A percentile compares a stretch with the other conserved stretches of the same genome.
phyloP scores from a whole-genome alignment of 37 sponge, comb jelly and placozoan species.

The Halichondria panicea region DNA sequence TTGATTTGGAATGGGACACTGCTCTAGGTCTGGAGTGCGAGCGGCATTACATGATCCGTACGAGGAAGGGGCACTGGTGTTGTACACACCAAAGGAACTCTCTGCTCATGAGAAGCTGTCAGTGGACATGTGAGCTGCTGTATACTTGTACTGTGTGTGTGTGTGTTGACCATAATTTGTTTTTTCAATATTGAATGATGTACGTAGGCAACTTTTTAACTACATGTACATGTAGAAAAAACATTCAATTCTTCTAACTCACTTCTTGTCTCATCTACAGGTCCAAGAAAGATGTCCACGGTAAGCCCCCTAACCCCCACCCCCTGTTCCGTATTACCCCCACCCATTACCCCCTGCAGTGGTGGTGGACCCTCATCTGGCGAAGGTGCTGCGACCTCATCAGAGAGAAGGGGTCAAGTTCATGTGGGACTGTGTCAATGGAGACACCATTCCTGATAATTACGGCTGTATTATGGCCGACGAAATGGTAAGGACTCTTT shows the following conservation, averaged over 20 bases:
- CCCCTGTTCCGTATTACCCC: background rate
- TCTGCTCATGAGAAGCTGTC: constrained; percentile 87
- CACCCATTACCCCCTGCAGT: constrained; percentile 40
- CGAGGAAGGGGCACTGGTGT: constrained; percentile 88
- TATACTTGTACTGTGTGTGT: background rate
- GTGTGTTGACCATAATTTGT: too few species aligned
- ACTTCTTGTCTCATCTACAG: constrained; percentile 6
- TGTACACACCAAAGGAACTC: constrained; percentile 78
- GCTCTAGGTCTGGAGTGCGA: constrained; percentile 53
- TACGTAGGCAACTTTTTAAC: too few species aligned
- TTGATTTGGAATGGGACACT: too few species aligned
- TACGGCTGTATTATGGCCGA: constrained; percentile 98
- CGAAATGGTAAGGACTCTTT: constrained; percentile 87
- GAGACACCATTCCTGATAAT: constrained; percentile 65
- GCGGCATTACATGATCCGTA: constrained; percentile 88
- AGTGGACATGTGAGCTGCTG: constrained; percentile 20
- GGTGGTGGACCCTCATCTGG: constrained; percentile 91
- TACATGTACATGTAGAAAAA: background rate
- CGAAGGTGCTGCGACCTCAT: constrained; percentile 88
- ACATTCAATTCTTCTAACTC: background rate
- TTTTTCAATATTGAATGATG: too few species aligned
- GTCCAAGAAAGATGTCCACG: constrained; percentile 56
- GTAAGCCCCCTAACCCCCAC: constrained; percentile 35
- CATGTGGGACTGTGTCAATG: constrained; percentile 95
- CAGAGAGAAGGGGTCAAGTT: constrained; percentile 98